These are phyloP conservation scores for Crenuchus spilurus DNA, from an alignment of 2,797 vertebrate genomes.

Conservation along the genomic window DNA sequence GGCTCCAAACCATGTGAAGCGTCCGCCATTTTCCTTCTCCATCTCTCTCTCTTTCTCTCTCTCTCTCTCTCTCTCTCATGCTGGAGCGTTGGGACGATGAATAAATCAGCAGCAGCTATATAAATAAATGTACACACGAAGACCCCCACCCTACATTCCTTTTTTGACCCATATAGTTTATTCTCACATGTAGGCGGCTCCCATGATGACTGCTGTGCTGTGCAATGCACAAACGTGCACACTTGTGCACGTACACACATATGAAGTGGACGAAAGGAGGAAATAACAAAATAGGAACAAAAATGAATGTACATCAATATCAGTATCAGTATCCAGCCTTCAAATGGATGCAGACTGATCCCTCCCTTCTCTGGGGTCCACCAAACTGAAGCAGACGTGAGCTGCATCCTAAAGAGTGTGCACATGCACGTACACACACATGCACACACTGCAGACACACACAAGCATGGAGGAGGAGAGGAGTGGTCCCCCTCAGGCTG, in stretches of 20 bases:
- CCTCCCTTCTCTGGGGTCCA: constrained; percentile 45
- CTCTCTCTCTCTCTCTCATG: constrained; percentile 7
- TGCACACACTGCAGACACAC: constrained; percentile 30
- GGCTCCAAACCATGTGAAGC: constrained; percentile 39
- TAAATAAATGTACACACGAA: constrained; percentile 34
- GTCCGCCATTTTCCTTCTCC: constrained; percentile 17
- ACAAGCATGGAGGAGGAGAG: constrained; percentile 34
- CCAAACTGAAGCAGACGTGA: constrained; percentile 54
- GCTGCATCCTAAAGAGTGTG: constrained; percentile 39
- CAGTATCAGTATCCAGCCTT: constrained; percentile 33
- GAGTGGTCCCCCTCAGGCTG: constrained; percentile 29
- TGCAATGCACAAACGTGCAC: constrained; percentile 10
- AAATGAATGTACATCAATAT: constrained; percentile 2
- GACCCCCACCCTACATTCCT: constrained; percentile 35
- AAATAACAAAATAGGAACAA: neutral
- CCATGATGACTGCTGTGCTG: constrained; percentile 15
- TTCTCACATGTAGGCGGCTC: constrained; percentile 38
- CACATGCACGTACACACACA: constrained; percentile 29
- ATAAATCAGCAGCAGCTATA: constrained; percentile 35
- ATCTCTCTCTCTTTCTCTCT: neutral
- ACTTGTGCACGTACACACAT: neutral
- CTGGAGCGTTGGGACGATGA: constrained; percentile 29
- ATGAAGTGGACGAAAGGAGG: neutral
- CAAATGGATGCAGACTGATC: constrained; percentile 49
- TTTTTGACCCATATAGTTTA: constrained; percentile 47